Evolutionary conservation across 1,140 invertebrate genomes (phyloP).

Genomic region (Drusus annulatus): DNA sequence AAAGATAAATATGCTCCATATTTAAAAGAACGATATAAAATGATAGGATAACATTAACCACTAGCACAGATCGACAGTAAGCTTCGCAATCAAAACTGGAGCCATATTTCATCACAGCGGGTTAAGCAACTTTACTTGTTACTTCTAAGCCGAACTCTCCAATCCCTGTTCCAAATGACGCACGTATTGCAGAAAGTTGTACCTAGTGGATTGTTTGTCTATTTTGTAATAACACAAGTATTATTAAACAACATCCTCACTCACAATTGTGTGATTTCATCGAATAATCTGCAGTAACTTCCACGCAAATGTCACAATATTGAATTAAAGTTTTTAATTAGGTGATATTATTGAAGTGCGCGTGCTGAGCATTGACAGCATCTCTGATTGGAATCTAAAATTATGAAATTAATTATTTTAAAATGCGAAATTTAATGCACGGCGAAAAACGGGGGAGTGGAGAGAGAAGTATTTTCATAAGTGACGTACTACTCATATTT

Average conservation of each 20-base stretch:
- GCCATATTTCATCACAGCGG: background rate
- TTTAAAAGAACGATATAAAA: background rate
- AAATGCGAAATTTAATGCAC: too few species aligned
- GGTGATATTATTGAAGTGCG: too few species aligned
- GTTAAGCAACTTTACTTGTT: background rate
- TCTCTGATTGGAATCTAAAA: too few species aligned
- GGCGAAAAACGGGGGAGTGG: too few species aligned
- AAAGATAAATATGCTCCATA: conserved; percentile 2
- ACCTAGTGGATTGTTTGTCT: background rate
- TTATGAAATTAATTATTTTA: too few species aligned
- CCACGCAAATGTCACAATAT: too few species aligned
- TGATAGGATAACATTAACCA: background rate
- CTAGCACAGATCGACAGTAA: background rate
- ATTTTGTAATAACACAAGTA: background rate
- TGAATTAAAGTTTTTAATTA: too few species aligned
- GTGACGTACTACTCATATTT: too few species aligned
- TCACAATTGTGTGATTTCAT: background rate
- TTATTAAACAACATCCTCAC: background rate
- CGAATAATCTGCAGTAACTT: too few species aligned
- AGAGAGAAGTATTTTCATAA: too few species aligned
- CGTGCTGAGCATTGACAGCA: too few species aligned
- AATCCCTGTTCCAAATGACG: background rate
- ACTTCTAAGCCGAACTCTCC: background rate
- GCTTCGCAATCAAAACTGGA: conserved; percentile 27
- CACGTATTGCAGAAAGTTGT: background rate